A percentile compares a stretch with the other conserved stretches of the same genome.
Evolutionary conservation across 2,888 invertebrate species (phyloP).

Genomic region (Baronia brevicornis): DNA sequence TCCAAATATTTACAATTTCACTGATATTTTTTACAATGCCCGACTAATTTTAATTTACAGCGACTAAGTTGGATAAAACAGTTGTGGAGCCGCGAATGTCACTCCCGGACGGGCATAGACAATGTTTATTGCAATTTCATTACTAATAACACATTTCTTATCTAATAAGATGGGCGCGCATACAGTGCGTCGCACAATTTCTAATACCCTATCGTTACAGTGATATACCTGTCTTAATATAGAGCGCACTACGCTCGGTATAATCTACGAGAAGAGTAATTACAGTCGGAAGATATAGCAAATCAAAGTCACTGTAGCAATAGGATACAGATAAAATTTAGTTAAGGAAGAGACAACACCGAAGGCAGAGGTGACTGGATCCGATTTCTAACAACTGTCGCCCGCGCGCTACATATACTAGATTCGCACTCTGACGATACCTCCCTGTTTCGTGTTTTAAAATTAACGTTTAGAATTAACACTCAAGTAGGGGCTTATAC

Average conservation of each 20-base stretch:
- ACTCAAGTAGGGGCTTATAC: conserved; percentile 77
- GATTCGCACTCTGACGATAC: conserved; percentile 43
- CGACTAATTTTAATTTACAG: conserved; percentile 62
- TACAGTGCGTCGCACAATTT: conserved; percentile 46
- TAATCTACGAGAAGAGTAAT: conserved; percentile 27
- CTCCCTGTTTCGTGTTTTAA: conserved; percentile 57
- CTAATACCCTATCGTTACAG: conserved; percentile 67
- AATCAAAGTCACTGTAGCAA: conserved; percentile 64
- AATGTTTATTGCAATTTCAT: conserved; percentile 57
- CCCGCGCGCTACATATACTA: conserved; percentile 47
- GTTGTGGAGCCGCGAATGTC: conserved; percentile 25
- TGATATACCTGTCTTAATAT: conserved; percentile 30
- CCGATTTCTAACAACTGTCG: conserved; percentile 41
- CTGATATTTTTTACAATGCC: conserved; percentile 65
- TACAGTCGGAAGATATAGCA: conserved; percentile 52
- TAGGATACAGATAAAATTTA: conserved; percentile 57
- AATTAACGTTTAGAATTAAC: conserved; percentile 66
- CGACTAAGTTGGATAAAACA: conserved; percentile 49
- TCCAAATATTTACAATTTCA: conserved; percentile 68
- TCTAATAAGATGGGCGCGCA: conserved; percentile 58
- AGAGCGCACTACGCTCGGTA: conserved; percentile 20
- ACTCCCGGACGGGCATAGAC: conserved; percentile 15
- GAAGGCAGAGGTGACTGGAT: conserved; percentile 61
- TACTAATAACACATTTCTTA: conserved; percentile 72
- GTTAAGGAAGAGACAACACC: conserved; percentile 66